phyloP scores from a whole-genome alignment of 2,797 vertebrate genomes.

The Aythya fuligula region DNA sequence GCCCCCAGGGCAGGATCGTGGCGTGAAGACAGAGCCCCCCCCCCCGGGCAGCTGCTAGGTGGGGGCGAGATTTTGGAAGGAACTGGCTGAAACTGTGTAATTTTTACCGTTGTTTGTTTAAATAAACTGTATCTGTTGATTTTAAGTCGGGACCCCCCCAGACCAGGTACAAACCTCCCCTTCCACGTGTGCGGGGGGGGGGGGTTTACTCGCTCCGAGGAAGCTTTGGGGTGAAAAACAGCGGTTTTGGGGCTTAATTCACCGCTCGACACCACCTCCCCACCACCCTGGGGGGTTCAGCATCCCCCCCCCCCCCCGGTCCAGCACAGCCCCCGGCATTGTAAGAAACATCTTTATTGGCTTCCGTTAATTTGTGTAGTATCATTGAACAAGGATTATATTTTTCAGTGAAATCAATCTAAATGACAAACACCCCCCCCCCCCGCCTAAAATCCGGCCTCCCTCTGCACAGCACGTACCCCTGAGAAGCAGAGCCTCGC shows the following conservation, averaged over 20 bases:
- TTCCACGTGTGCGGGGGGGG: no score
- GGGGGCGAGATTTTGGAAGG: background rate
- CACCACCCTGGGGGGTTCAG: background rate
- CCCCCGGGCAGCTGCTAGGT: background rate
- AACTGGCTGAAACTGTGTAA: background rate
- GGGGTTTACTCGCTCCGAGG: background rate
- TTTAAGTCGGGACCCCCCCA: background rate
- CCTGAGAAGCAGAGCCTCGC: background rate
- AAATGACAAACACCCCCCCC: background rate
- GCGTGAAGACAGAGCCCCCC: background rate
- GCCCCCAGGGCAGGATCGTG: no score
- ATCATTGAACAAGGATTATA: slow-evolving; percentile 33
- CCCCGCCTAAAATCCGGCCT: background rate
- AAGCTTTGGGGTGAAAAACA: background rate
- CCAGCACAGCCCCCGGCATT: background rate
- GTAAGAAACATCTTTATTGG: slow-evolving; percentile 48
- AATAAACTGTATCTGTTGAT: slow-evolving; percentile 33
- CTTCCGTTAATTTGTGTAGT: slow-evolving; percentile 8
- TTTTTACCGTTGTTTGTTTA: background rate
- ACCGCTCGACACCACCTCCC: background rate
- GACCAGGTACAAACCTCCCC: background rate
- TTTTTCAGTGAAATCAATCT: slow-evolving; percentile 17
- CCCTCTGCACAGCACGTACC: background rate
- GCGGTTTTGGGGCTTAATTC: background rate
- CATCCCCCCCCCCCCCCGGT: no score